Conservation (phyloP, 2,888 invertebrate genomes). For the Phanerotoma sp. region DNA sequence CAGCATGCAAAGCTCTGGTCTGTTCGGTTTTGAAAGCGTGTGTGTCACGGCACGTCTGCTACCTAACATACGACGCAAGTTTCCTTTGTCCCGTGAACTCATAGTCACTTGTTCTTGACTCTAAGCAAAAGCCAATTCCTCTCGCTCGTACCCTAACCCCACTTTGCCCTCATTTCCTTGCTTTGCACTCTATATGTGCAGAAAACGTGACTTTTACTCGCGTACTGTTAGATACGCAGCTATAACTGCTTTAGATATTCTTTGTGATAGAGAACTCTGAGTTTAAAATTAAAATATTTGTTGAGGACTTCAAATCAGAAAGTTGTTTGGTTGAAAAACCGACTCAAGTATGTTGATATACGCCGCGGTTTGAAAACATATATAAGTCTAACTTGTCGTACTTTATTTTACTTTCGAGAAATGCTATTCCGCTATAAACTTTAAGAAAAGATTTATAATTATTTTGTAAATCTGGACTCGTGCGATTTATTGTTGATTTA, state of each 20-base stretch:
- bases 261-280: background rate
- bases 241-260: background rate
- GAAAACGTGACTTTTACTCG: background rate
- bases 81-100: conserved; percentile 49
- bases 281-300: conserved; percentile 11
- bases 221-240: background rate
- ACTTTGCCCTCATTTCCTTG: conserved; percentile 2
- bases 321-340: conserved; percentile 21
- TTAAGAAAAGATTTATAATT: no score
- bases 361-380: no score
- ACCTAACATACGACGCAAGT: conserved; percentile 50
- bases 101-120: conserved; percentile 29
- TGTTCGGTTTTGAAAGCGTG: conserved; percentile 26
- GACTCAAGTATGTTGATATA: conserved; percentile 20
- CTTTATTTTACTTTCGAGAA: no score
- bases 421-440: no score
- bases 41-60: conserved; percentile 46
- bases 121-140: conserved; percentile 33
- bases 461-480: no score
- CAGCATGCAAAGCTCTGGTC: conserved; percentile 21
- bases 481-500: no score
- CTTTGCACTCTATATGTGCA: background rate
- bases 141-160: conserved; percentile 8
- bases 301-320: conserved; percentile 25
- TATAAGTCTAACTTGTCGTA: no score